A percentile compares a stretch with the other conserved stretches of the same genome.
Conservation (phyloP, 2,888 invertebrate species). For the Brenthis hecate region DNA sequence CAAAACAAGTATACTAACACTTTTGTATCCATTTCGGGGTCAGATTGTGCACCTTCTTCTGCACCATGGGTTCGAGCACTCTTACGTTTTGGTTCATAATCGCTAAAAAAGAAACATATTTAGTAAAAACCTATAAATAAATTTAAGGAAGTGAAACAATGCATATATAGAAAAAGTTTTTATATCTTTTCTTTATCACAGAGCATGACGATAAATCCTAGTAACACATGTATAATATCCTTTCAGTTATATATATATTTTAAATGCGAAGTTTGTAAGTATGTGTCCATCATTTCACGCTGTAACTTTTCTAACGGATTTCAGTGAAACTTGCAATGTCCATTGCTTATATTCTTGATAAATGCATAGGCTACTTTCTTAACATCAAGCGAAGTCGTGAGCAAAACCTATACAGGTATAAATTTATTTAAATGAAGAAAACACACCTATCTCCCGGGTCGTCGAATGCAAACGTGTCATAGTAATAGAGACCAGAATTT, state of each 20-base stretch:
- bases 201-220: too few species aligned
- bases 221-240: too few species aligned
- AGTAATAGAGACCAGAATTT: constrained; percentile 32
- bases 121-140: not conserved
- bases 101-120: constrained; percentile 30
- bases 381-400: not conserved
- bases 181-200: too few species aligned
- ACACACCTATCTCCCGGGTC: constrained; percentile 31
- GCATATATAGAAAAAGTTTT: too few species aligned
- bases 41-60: constrained; percentile 20
- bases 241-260: too few species aligned
- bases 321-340: too few species aligned
- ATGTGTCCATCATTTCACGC: too few species aligned
- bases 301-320: too few species aligned
- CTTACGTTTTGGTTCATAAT: constrained; percentile 38
- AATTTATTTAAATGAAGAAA: not conserved
- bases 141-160: too few species aligned
- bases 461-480: constrained; percentile 26
- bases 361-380: not conserved
- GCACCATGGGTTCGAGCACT: constrained; percentile 29
- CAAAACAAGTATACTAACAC: constrained; percentile 22
- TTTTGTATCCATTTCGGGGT: constrained; percentile 34
- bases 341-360: too few species aligned
- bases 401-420: not conserved
- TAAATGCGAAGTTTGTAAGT: too few species aligned